Conservation (phyloP, 2,797 vertebrate genomes). For the Geotrypetes seraphini region DNA sequence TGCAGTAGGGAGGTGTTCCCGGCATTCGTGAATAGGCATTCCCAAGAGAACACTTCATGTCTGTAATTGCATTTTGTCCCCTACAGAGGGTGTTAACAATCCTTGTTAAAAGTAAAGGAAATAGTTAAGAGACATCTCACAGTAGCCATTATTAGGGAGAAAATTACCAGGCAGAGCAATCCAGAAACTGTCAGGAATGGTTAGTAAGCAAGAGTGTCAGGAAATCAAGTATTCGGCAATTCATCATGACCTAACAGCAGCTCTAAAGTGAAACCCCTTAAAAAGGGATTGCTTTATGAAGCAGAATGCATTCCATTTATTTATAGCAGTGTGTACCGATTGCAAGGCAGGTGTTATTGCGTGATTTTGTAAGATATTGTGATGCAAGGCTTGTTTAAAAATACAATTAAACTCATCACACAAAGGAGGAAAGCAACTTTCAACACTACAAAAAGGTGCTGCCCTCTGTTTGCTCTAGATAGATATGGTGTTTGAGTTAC, state of each 20-base stretch:
- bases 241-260: constrained; percentile 77
- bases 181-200: constrained; percentile 90
- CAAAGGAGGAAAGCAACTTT: constrained; percentile 13
- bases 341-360: constrained; percentile 38
- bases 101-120: constrained; percentile 82
- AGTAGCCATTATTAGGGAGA: constrained; percentile 88
- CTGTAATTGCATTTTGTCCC: constrained; percentile 97
- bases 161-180: constrained; percentile 95
- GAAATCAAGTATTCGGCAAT: constrained; percentile 91
- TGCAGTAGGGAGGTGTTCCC: constrained; percentile 53
- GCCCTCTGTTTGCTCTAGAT: no score
- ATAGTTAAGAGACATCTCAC: constrained; percentile 69
- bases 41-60: constrained; percentile 67
- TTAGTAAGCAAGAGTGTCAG: constrained; percentile 79
- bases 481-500: no score
- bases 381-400: no score
- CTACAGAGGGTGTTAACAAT: constrained; percentile 98
- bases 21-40: constrained; percentile 73
- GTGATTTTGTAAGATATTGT: constrained; percentile 35
- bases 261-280: constrained; percentile 78
- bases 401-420: constrained; percentile 22
- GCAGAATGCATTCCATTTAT: constrained; percentile 61
- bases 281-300: constrained; percentile 72
- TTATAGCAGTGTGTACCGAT: constrained; percentile 61
- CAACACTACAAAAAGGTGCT: constrained; percentile 15